Evolutionary conservation across 2,888 invertebrate genomes (phyloP).

Genomic region (Sesamia inferens): DNA sequence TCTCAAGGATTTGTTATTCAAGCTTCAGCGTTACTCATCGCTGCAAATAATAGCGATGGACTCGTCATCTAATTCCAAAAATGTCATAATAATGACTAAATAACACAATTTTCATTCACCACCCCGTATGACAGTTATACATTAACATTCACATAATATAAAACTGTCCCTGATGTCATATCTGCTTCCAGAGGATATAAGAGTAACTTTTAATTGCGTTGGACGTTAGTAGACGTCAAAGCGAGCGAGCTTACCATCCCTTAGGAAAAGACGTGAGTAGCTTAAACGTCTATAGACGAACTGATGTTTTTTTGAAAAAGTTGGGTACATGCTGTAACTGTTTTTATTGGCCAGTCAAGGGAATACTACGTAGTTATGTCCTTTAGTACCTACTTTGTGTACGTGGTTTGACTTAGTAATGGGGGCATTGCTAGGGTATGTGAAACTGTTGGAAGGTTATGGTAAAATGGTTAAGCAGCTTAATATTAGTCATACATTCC

Average conservation of each 20-base stretch:
- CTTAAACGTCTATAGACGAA: constrained; percentile 33
- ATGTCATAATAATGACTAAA: not conserved
- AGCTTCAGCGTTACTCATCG: not conserved
- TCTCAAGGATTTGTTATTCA: not conserved
- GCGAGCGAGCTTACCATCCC: constrained; percentile 43
- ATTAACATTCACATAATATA: constrained; percentile 27
- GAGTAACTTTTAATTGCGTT: constrained; percentile 70
- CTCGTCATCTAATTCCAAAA: not conserved
- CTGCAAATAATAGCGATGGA: not conserved
- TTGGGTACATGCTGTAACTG: constrained; percentile 31
- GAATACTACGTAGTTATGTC: constrained; percentile 33
- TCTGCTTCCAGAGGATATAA: constrained; percentile 42
- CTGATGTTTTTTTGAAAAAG: constrained; percentile 40
- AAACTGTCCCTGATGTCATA: constrained; percentile 53
- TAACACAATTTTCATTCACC: constrained; percentile 5
- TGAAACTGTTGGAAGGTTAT: not conserved
- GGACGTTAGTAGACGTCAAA: constrained; percentile 56
- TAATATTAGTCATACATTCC: too few species aligned
- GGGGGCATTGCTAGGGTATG: not conserved
- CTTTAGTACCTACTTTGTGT: constrained; percentile 20
- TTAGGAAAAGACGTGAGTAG: constrained; percentile 41
- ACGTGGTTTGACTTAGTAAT: constrained; percentile 15
- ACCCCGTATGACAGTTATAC: not conserved
- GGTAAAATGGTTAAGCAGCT: too few species aligned
- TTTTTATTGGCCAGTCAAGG: constrained; percentile 38